Percentiles rank a stretch among this genome's conserved stretches.
Evolutionary conservation across 2,113 vertebrate species (phyloP).

Genomic region (Lamprologus sp.): DNA sequence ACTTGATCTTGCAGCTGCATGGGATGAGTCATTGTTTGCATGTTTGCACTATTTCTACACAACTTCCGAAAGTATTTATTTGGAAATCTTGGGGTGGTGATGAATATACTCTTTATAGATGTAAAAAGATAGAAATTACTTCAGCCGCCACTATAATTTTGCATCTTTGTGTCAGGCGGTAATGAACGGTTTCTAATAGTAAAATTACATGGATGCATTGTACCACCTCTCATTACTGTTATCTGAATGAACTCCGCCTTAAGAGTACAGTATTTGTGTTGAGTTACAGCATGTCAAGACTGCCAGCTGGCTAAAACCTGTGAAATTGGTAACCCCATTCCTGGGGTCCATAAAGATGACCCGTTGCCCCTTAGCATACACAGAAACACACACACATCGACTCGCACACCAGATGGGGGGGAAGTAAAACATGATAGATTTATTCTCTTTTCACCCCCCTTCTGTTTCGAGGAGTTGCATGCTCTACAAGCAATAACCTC

Average conservation of each 20-base stretch:
- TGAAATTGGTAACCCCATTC: conserved; percentile 64
- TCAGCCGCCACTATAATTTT: not conserved
- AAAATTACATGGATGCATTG: not conserved
- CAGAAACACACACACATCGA: not conserved
- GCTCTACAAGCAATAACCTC: not conserved
- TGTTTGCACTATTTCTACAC: not conserved
- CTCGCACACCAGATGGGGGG: not conserved
- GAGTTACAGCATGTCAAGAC: conserved; percentile 54
- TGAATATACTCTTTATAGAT: not conserved
- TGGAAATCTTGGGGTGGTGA: not conserved
- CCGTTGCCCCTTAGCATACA: conserved; percentile 1
- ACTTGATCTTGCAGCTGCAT: not conserved
- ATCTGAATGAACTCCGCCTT: not conserved
- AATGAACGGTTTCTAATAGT: not conserved
- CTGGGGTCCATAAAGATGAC: conserved; percentile 42
- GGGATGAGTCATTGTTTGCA: not conserved
- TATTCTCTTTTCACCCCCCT: not conserved
- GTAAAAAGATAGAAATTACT: not conserved
- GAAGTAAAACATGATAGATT: conserved; percentile 43
- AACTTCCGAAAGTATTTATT: not conserved
- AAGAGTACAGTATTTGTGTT: not conserved
- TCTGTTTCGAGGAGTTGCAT: conserved; percentile 12
- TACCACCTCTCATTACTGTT: not conserved
- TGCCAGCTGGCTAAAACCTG: conserved; percentile 63
- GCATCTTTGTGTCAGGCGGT: not conserved